Evolutionary conservation across 1,140 invertebrate species (phyloP).

Genomic region (Hylyphantes graminicola): DNA sequence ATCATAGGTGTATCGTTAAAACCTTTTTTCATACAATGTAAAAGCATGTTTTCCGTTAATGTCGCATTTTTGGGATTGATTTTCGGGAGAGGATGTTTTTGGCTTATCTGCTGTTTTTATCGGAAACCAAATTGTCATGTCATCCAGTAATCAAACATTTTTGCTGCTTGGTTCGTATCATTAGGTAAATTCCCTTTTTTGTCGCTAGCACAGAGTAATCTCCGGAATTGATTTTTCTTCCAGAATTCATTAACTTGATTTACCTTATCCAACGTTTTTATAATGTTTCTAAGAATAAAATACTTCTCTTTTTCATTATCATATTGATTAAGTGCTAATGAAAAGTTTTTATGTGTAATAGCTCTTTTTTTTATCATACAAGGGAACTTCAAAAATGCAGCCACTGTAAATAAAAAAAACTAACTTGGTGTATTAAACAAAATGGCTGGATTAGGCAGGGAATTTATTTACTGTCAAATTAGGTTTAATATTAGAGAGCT

Average conservation of each 20-base stretch:
- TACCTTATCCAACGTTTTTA: constrained; percentile 15
- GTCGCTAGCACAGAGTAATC: constrained; percentile 14
- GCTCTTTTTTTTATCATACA: constrained; percentile 8
- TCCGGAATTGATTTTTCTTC: constrained; percentile 26
- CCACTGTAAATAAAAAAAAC: no score
- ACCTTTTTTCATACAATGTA: not conserved
- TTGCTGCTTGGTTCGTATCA: constrained; percentile 8
- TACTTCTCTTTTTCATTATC: not conserved
- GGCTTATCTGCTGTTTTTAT: constrained; percentile 11
- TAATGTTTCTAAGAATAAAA: no score
- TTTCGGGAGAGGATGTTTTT: not conserved
- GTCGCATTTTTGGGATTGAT: constrained; percentile 23
- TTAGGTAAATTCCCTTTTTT: constrained; percentile 22
- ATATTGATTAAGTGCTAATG: constrained; percentile 29
- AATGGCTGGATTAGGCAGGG: no score
- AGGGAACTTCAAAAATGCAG: constrained; percentile 13
- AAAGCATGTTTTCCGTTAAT: constrained; percentile 39
- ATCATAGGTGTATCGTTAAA: constrained; percentile 26
- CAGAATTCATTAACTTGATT: constrained; percentile 34
- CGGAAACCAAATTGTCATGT: constrained; percentile 14
- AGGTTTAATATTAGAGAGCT: no score
- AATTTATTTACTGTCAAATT: no score
- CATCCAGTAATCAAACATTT: constrained; percentile 30
- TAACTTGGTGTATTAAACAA: no score
- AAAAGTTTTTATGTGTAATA: constrained; percentile 29